These are phyloP conservation scores for Scaptomyza hsui DNA, from an alignment of 1,140 invertebrate genomes.

Conservation along the genomic window DNA sequence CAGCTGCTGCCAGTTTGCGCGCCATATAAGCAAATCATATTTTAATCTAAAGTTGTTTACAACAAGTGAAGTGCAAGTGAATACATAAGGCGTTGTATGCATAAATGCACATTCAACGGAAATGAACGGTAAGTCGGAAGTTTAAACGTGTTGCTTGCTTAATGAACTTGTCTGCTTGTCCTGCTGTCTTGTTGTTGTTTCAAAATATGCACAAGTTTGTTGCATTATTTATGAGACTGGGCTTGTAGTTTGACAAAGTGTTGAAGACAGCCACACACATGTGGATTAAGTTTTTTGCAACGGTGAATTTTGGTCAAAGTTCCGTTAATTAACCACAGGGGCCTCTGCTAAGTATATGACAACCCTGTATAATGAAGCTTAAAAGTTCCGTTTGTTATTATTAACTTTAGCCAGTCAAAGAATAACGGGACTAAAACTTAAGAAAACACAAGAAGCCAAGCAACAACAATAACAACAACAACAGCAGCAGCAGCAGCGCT, in stretches of 20 bases:
- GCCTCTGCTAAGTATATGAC: not conserved
- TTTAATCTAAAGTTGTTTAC: slow-evolving; percentile 15
- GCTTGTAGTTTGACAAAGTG: slow-evolving; percentile 9
- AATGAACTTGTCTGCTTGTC: slow-evolving; percentile 55
- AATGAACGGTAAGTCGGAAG: slow-evolving; percentile 56
- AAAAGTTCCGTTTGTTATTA: slow-evolving; percentile 36
- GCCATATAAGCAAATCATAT: slow-evolving; percentile 9
- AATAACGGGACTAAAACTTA: slow-evolving; percentile 35
- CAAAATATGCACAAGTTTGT: slow-evolving; percentile 65
- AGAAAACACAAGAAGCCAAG: slow-evolving; percentile 19
- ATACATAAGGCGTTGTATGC: slow-evolving; percentile 18
- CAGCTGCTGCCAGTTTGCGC: not conserved
- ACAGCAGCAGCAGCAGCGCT: slow-evolving; percentile 29
- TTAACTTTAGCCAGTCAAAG: slow-evolving; percentile 43
- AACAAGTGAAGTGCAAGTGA: slow-evolving; percentile 1
- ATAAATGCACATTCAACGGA: slow-evolving; percentile 50
- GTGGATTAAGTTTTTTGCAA: not conserved
- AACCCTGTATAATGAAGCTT: slow-evolving; percentile 40
- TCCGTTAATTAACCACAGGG: slow-evolving; percentile 55
- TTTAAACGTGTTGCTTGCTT: slow-evolving; percentile 61
- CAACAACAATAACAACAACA: slow-evolving; percentile 19
- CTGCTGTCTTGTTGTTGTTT: slow-evolving; percentile 32
- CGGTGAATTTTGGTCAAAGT: slow-evolving; percentile 40
- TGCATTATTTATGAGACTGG: slow-evolving; percentile 49
- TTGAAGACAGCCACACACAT: not conserved